A percentile compares a stretch with the other conserved stretches of the same genome.
These are phyloP conservation scores for Prenolepis imparis DNA, from an alignment of 2,888 invertebrate genomes.

Conservation along the genomic window DNA sequence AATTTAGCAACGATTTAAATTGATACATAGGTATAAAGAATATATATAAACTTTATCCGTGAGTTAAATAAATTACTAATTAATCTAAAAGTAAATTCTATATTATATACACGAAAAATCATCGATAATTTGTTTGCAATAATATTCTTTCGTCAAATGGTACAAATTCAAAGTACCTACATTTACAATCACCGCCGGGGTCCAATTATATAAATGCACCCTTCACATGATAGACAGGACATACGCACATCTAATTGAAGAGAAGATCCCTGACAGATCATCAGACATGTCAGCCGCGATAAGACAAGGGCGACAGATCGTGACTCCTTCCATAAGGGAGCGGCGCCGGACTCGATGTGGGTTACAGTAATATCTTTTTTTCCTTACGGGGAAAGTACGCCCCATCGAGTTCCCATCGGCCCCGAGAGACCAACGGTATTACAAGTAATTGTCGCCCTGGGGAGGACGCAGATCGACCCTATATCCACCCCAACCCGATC, in stretches of 20 bases:
- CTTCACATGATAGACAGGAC: constrained; percentile 3
- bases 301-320: constrained; percentile 71
- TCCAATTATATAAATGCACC: constrained; percentile 29
- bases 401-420: constrained; percentile 82
- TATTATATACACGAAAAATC: background rate
- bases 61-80: background rate
- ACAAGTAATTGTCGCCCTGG: constrained; percentile 85
- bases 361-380: constrained; percentile 81
- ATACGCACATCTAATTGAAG: constrained; percentile 43
- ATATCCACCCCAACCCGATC: constrained; percentile 53
- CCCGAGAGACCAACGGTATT: constrained; percentile 83
- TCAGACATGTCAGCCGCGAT: constrained; percentile 69
- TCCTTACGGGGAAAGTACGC: constrained; percentile 78
- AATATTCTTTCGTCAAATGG: background rate
- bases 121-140: background rate
- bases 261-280: constrained; percentile 57
- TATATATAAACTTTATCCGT: background rate
- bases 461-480: constrained; percentile 70
- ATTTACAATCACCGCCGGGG: background rate
- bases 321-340: constrained; percentile 66
- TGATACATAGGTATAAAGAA: background rate
- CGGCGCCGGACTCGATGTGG: constrained; percentile 68
- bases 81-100: background rate
- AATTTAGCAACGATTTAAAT: background rate
- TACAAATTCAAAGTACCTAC: background rate